Conservation (phyloP, 2,797 vertebrate genomes). For the Toxotes lorentzi region DNA sequence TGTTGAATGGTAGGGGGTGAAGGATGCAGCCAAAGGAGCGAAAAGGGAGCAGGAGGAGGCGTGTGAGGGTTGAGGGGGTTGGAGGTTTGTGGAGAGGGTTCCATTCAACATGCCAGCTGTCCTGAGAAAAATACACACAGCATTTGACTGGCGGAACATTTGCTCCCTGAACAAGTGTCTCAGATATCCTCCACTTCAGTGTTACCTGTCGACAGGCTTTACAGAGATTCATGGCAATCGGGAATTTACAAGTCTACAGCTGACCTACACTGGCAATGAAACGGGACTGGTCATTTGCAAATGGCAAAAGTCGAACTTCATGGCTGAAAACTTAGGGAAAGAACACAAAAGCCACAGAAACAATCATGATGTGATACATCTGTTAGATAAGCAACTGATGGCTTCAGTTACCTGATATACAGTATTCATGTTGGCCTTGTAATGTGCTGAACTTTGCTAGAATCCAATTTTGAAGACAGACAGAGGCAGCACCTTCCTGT, state of each 20-base stretch:
- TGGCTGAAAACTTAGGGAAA: background rate
- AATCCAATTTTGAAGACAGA: background rate
- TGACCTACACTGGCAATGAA: conserved; percentile 22
- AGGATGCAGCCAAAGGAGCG: conserved; percentile 70
- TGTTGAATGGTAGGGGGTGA: conserved; percentile 67
- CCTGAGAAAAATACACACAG: conserved; percentile 72
- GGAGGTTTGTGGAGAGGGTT: conserved; percentile 63
- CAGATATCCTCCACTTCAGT: conserved; percentile 39
- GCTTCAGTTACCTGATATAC: background rate
- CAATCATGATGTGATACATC: background rate
- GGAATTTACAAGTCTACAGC: conserved; percentile 5
- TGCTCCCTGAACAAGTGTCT: conserved; percentile 56
- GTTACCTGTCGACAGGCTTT: conserved; percentile 53
- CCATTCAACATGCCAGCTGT: conserved; percentile 75
- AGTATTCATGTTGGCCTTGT: background rate
- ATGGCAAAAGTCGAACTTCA: background rate
- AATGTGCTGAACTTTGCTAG: background rate
- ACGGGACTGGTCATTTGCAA: background rate
- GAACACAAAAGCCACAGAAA: background rate
- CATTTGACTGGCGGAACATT: conserved; percentile 63
- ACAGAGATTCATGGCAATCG: conserved; percentile 13
- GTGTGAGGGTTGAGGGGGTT: conserved; percentile 53
- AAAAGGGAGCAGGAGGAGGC: conserved; percentile 66
- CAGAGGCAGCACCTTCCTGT: background rate
- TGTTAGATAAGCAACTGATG: background rate